Evolutionary conservation across 1,140 invertebrate species (phyloP).

Genomic region (Drosophila obscura): DNA sequence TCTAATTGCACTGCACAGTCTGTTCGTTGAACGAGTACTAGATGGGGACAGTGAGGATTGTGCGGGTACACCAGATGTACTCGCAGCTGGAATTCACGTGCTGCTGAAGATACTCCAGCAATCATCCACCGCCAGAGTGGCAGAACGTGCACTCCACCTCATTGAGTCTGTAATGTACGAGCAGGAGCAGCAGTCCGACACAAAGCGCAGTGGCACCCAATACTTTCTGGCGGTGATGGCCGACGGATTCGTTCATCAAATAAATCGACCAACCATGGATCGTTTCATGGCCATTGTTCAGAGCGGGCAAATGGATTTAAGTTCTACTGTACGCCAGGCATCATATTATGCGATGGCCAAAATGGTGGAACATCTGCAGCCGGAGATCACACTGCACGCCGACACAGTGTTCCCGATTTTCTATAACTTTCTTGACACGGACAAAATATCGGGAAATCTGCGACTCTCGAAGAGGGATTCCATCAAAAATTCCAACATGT

Average conservation of each 20-base stretch:
- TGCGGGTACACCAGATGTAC: too few relatives aligned
- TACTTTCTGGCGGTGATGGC: slow-evolving; percentile 15
- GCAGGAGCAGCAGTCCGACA: not conserved
- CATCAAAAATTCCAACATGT: slow-evolving; percentile 11
- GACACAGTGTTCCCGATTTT: slow-evolving; percentile 20
- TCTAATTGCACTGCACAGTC: too few relatives aligned
- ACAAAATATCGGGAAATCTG: not conserved
- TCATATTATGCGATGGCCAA: slow-evolving; percentile 17
- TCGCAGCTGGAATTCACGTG: too few relatives aligned
- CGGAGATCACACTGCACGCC: slow-evolving; percentile 30
- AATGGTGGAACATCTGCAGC: slow-evolving; percentile 32
- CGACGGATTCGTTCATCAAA: slow-evolving; percentile 23
- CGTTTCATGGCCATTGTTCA: slow-evolving; percentile 12
- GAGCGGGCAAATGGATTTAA: slow-evolving; percentile 13
- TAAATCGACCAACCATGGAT: not conserved
- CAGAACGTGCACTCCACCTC: slow-evolving; percentile 14
- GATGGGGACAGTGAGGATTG: too few relatives aligned
- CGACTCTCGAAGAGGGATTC: not conserved
- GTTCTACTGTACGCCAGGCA: slow-evolving; percentile 3
- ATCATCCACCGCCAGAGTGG: slow-evolving; percentile 23
- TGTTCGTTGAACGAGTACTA: too few relatives aligned
- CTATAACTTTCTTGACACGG: not conserved
- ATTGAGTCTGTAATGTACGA: slow-evolving; percentile 15
- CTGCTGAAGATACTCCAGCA: not conserved
- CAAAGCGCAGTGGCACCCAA: slow-evolving; percentile 4